Base-by-base conservation (phyloP, 2,797 vertebrate genomes). In the Mormyrops attenuatus region DNA sequence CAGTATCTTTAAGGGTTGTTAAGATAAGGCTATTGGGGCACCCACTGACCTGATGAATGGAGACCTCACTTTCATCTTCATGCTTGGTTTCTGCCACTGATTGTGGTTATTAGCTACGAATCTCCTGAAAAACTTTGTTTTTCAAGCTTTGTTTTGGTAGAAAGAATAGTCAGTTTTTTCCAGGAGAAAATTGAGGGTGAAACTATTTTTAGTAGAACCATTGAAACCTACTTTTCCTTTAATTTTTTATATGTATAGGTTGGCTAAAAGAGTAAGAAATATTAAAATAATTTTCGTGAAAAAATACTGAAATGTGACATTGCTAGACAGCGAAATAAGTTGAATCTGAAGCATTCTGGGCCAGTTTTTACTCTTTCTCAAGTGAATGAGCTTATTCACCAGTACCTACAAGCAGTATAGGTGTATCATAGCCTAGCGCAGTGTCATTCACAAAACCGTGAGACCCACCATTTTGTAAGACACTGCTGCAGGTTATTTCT, bases 371-470 rank as follows among this genome's bases (percentile, higher is more conserved):
- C 26, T 69, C 26, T 63, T 66, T 69, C 11, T 73, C 30, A 6
- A 38, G 66, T 38, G 5, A 38, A 38, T 3, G 66, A 73, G 15
- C 66, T 38, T 73, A 11, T 20, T 6, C 9, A 11, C 60, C 1
- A 30, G 9, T 30, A 30, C 60, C 60, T 73, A 2, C 91, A 89
- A 92, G 92, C 93, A 90, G 93, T 92, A 90, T 90, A 26, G 93
- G 92, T 91, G 5, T 88, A 1, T 85, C 73, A 85, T 93, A 91
- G 90, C 91, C 91, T 93, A 92, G 92, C 92, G 92, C 90, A 93
- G 93, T 8, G 20, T 41, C 77, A 44, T n/a, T 82, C 77, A 47
- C 15, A 82, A 47, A 82, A 20, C 17, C 8, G 17, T 90, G 85
- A 94, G 94, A 94, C 44, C 2, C 22, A n/a, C 9, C 44, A 0